These are phyloP conservation scores for Tokudaia muenninki DNA, from an alignment of 2,797 vertebrate species.

Conservation along the genomic window DNA sequence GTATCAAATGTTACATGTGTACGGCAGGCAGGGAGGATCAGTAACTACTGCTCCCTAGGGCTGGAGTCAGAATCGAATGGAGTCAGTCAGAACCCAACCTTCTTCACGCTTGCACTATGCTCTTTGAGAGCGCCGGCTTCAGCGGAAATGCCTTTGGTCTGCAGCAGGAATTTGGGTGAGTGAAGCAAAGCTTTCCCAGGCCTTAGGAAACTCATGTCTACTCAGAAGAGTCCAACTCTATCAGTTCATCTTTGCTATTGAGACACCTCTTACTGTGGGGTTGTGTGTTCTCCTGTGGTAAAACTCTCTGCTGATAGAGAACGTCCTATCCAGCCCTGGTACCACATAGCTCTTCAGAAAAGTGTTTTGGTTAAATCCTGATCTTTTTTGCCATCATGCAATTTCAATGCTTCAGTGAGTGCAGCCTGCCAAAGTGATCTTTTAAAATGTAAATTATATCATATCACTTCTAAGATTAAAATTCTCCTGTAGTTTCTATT, in stretches of 20 bases:
- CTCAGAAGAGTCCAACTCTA: neutral
- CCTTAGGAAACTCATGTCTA: neutral
- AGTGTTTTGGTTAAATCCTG: conserved; percentile 25
- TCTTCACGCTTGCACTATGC: neutral
- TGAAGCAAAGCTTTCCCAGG: neutral
- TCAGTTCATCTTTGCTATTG: neutral
- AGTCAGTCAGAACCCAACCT: neutral
- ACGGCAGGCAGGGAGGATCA: neutral
- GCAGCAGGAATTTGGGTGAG: neutral
- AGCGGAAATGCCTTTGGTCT: neutral
- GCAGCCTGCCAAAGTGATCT: neutral
- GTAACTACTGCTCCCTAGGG: neutral
- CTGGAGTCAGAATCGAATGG: neutral
- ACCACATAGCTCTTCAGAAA: neutral
- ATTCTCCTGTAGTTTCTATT: conserved; percentile 17
- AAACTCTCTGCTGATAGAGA: neutral
- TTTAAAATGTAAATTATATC: conserved; percentile 14
- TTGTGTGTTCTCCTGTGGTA: neutral
- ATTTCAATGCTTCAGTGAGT: neutral
- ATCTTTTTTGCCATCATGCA: neutral
- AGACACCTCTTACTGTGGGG: neutral
- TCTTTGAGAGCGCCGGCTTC: neutral
- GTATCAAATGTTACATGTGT: neutral
- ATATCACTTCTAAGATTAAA: neutral
- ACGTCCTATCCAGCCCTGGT: neutral